Evolutionary conservation across 2,888 invertebrate genomes (phyloP).

Genomic region (Sacculina carcini): DNA sequence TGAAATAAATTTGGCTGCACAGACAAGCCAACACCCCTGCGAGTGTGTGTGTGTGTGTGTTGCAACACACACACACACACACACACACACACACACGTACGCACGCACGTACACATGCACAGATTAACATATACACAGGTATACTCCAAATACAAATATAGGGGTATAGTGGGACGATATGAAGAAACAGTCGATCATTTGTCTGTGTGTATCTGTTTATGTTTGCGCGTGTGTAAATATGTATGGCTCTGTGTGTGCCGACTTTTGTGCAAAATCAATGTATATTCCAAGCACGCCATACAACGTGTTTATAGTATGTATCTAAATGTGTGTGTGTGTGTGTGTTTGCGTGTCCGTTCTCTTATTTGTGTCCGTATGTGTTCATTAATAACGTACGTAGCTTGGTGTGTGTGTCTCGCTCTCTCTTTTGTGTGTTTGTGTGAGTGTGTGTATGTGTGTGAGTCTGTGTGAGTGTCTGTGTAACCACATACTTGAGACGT

Average conservation of each 20-base stretch:
- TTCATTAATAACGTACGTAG: too few relatives aligned
- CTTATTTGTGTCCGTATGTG: not conserved
- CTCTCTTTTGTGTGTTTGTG: too few relatives aligned
- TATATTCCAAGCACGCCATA: not conserved
- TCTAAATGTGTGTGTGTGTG: constrained; percentile 4
- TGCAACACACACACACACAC: not conserved
- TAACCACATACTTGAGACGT: too few relatives aligned
- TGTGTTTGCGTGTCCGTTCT: not conserved
- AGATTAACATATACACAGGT: not conserved
- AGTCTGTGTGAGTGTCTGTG: too few relatives aligned
- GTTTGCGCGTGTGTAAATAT: not conserved
- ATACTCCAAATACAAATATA: not conserved
- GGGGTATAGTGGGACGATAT: not conserved
- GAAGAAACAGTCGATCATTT: not conserved
- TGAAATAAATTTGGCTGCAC: not conserved
- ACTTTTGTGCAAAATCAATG: constrained; percentile 5
- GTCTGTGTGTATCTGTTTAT: not conserved
- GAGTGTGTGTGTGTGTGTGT: not conserved
- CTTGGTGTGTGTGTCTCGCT: too few relatives aligned
- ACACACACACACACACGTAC: not conserved
- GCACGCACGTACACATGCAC: not conserved
- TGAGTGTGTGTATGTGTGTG: not conserved
- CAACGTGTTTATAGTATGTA: not conserved
- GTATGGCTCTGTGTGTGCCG: not conserved
- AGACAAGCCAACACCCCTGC: not conserved